Base-by-base conservation (phyloP, 2,797 vertebrate species). In the Buphagus erythrorhynchus region DNA sequence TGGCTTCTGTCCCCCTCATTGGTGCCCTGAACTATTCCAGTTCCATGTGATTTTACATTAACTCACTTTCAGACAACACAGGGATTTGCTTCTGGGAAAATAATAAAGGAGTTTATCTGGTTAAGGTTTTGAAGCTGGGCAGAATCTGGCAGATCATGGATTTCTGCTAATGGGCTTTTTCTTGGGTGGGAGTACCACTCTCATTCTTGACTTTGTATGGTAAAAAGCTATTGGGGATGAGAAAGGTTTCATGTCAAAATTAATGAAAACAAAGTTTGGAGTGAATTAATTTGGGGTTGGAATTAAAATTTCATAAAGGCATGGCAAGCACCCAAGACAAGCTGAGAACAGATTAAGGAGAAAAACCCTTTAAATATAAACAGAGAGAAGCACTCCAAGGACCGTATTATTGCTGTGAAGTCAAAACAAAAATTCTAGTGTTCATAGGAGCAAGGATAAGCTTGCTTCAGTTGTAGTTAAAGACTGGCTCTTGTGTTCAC, bases 321-420 rank as follows among this genome's bases (percentile, higher is more conserved):
- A 40, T 68, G 95, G 94, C 94, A 97, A 62, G 43, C 42, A 67
- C 71, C 91, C 89, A 93, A 85, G 66, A 66, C 75, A 94, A 93
- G 80, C 88, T 93, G 91, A 94, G 85, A 94, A 74, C 51, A 81
- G 94, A 88, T 96, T 90, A 91, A 92, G 94, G 81, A 74, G 46
- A 40, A 88, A 65, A 74, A 6, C 10, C 5, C 66, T 83, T 87
- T 83, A 95, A 94, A 69, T 67, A 88, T 92, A 88, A 95, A 88
- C 93, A 92, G 82, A 83, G 83, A 85, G 81, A 73, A 95, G 79
- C 31, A 49, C 68, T 95, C 51, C 80, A 94, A 88, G 76, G 90
- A 49, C 71, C 42, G 33, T 78, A 72, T 92, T 69, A 57, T 73
- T 93, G 79, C 91, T 55, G 40, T 59, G 54, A 52, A 66, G 45